Conservation (phyloP, 2,113 vertebrate genomes). For the Eulacestoma nigropectus region DNA sequence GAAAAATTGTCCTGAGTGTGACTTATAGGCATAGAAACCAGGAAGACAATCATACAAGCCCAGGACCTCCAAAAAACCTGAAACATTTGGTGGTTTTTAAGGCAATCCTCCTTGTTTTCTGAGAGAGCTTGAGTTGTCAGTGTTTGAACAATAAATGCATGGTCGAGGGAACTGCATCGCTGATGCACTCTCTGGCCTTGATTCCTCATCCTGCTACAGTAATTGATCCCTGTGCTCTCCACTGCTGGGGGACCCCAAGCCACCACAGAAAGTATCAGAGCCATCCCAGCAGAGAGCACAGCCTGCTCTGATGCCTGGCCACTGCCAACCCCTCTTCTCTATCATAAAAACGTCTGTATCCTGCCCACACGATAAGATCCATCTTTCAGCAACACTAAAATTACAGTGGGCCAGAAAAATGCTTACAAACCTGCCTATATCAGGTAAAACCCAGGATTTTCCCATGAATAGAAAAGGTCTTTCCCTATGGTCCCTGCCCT, state of each 20-base stretch:
- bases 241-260: no score
- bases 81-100: neutral
- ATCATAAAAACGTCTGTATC: fast-evolving
- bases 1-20: neutral
- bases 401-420: neutral
- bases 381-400: neutral
- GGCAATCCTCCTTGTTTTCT: neutral
- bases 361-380: neutral
- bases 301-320: neutral
- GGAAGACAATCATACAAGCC: neutral
- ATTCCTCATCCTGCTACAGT: neutral
- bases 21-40: neutral
- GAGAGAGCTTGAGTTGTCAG: neutral
- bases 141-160: neutral
- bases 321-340: neutral
- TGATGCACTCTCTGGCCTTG: neutral
- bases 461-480: neutral
- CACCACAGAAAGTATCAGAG: neutral
- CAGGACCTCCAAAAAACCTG: neutral
- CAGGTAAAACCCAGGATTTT: neutral
- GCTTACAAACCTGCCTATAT: neutral
- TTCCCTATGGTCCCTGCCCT: neutral
- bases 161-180: neutral
- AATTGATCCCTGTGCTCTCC: neutral
- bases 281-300: neutral